Evolutionary conservation across 1,140 invertebrate species (phyloP), one percentile per base, ranked within the genome.

Genomic region (Chymomyza costata): DNA sequence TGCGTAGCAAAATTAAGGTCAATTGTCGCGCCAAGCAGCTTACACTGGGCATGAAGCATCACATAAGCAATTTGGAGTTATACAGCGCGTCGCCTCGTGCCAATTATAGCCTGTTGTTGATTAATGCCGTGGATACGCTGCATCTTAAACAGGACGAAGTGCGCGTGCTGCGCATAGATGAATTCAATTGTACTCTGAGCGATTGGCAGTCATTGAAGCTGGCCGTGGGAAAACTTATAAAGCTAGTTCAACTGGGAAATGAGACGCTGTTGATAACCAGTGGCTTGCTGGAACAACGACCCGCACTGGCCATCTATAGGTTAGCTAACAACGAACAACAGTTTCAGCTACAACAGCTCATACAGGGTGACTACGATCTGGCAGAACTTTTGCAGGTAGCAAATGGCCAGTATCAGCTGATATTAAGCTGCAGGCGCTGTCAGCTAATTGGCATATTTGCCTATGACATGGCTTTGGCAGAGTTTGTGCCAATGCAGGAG

Each of bases 181-280:
- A 47, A 1, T 16, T 25, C 1, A 40, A 55, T 5, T 78, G 63
- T 16, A 61, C 43, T n/a, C 48, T 84, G 1, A 58, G 14, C 14
- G 82, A 84, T 19, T 84, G 76, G 82, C 82, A 84, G 8, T 78
- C 73, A 0, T 11, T 84, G 10, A 40, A 40, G 0, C 43, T 57
- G 0, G 60, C 61, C 1, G 45, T 69, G 2, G 73, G 73, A 1
- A 50, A 58, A 3, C 14, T 67, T 2, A 41, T 84, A 56, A 59
- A 57, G 7, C 15, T 84, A 0, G 10, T 71, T 5, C 13, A 43
- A 21, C 8, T 13, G 37, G 34, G 6, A 2, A 41, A 41, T 0
- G 10, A 49, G 10, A 16, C 47, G 5, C 21, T 67, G 0, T 39
- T 65, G 0, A 8, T 84, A 1, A 41, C 59, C 11, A 70, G 55